phyloP scores from a whole-genome alignment of 2,888 invertebrate species.

The Calameuta idolon region DNA sequence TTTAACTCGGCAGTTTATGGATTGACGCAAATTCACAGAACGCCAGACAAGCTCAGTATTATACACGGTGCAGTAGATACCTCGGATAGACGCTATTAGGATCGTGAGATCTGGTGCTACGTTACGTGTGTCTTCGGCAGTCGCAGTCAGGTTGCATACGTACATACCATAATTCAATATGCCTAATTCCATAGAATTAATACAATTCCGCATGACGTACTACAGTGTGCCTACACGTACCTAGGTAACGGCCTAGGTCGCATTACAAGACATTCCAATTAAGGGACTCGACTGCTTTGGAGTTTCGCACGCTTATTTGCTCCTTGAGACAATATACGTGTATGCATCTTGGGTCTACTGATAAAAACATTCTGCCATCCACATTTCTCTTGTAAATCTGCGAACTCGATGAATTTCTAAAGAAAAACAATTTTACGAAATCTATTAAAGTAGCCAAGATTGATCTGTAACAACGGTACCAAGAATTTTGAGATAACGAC shows the following conservation, averaged over 20 bases:
- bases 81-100: background rate
- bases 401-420: background rate
- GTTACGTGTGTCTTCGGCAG: background rate
- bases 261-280: conserved; percentile 39
- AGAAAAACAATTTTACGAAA: background rate
- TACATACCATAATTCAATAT: conserved; percentile 20
- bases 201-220: conserved; percentile 18
- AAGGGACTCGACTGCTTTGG: conserved; percentile 24
- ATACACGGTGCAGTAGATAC: background rate
- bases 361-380: background rate
- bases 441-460: no score
- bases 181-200: conserved; percentile 22
- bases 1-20: background rate
- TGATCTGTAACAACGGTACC: background rate
- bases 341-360: background rate
- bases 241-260: conserved; percentile 18
- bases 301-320: conserved; percentile 16
- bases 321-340: conserved; percentile 12
- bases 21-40: background rate
- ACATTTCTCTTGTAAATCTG: background rate
- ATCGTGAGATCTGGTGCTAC: background rate
- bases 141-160: background rate
- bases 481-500: background rate
- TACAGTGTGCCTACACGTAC: conserved; percentile 11
- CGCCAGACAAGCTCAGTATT: background rate